Conservation (phyloP, 2,888 invertebrate species). For the Exocentrus adspersus region DNA sequence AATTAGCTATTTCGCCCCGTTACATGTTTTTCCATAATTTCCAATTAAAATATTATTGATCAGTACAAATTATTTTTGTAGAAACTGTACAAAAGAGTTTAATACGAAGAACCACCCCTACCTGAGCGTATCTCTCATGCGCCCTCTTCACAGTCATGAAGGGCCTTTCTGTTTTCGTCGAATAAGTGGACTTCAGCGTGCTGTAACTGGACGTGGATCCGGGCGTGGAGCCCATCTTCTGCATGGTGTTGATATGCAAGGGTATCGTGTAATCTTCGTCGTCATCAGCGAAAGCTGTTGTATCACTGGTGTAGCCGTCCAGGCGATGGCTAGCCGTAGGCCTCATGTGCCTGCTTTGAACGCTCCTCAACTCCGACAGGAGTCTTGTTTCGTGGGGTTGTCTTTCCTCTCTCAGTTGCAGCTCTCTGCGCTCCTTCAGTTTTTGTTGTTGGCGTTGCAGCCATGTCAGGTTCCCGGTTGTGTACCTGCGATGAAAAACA, state of each 20-base stretch:
- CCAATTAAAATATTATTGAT: not conserved
- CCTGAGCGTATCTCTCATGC: slow-evolving; percentile 62
- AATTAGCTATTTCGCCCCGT: not conserved
- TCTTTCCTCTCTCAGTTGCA: slow-evolving; percentile 77
- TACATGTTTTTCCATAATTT: not conserved
- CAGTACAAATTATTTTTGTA: too few relatives aligned
- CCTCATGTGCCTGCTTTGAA: slow-evolving; percentile 63
- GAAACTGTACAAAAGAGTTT: too few relatives aligned
- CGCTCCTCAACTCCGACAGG: slow-evolving; percentile 68
- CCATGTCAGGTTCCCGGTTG: slow-evolving; percentile 72
- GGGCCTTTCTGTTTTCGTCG: slow-evolving; percentile 67
- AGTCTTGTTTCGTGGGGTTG: slow-evolving; percentile 75
- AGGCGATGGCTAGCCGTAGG: slow-evolving; percentile 66
- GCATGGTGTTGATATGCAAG: slow-evolving; percentile 73
- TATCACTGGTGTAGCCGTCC: slow-evolving; percentile 83
- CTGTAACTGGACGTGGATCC: slow-evolving; percentile 44
- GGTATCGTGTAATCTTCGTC: slow-evolving; percentile 78
- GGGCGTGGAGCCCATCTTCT: slow-evolving; percentile 51
- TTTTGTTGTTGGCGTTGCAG: slow-evolving; percentile 85
- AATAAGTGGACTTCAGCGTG: slow-evolving; percentile 48
- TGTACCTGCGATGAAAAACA: slow-evolving; percentile 51
- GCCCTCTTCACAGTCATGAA: slow-evolving; percentile 72
- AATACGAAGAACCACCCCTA: too few relatives aligned
- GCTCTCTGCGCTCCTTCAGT: slow-evolving; percentile 79
- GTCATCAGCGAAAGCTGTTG: slow-evolving; percentile 81